Percentiles rank a stretch among this genome's conserved stretches.
These are phyloP conservation scores for Alouatta palliata DNA, from an alignment of 2,113 vertebrate species.

Conservation along the genomic window DNA sequence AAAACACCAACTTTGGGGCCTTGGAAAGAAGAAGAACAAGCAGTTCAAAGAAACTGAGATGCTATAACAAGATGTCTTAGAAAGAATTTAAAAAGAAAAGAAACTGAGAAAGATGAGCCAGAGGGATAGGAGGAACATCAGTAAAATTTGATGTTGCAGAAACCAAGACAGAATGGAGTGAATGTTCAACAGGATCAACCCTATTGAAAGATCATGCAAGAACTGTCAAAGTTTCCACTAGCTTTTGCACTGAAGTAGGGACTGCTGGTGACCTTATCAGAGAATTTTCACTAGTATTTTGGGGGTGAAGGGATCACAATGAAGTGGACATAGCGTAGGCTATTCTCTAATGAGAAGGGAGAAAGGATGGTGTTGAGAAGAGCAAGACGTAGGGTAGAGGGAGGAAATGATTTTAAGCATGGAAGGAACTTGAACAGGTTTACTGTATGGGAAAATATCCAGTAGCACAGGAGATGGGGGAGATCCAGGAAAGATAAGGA, in stretches of 20 bases:
- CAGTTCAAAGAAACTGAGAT: background rate
- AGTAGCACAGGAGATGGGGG: background rate
- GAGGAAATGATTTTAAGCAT: background rate
- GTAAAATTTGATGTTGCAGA: background rate
- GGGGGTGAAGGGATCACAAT: background rate
- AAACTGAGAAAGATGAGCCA: slow-evolving; percentile 10
- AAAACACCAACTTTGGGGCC: background rate
- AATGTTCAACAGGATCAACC: background rate
- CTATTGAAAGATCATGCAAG: background rate
- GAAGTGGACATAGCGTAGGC: background rate
- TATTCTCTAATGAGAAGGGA: background rate
- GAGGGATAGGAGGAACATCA: background rate
- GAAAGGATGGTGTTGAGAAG: background rate
- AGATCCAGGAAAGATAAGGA: background rate
- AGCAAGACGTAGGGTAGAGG: background rate
- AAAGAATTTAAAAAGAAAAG: no score
- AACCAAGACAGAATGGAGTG: slow-evolving; percentile 19
- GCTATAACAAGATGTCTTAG: no score
- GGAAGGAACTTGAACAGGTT: background rate
- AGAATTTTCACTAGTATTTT: background rate
- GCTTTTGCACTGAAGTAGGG: background rate
- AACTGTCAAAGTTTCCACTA: background rate
- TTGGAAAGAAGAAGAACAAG: background rate
- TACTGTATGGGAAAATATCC: background rate
- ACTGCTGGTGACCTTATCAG: background rate